Conservation (phyloP, 64 coral and sea anemone species). For the Cladopsammia gracilis region DNA sequence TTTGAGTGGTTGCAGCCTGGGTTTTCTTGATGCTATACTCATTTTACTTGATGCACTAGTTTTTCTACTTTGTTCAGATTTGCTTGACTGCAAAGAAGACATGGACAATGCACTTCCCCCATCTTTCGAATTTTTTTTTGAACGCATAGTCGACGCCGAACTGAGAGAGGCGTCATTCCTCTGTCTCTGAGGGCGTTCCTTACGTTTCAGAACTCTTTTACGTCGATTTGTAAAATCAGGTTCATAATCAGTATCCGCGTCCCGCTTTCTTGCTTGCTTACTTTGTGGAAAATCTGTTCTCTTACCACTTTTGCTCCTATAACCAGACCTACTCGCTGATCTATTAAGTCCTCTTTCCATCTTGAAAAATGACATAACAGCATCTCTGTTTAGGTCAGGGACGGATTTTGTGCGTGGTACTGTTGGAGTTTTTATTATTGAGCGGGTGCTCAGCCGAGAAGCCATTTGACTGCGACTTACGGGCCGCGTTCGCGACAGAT, state of each 20-base stretch:
- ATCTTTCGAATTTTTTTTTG: neutral
- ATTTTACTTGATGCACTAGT: constrained; percentile 5
- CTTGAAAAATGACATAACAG: constrained; percentile 1
- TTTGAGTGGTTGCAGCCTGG: neutral
- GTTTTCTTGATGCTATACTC: neutral
- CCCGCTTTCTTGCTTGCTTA: neutral
- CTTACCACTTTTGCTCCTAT: neutral
- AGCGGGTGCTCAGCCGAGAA: constrained; percentile 15
- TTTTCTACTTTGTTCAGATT: neutral
- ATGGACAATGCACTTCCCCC: neutral
- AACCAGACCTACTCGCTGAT: neutral
- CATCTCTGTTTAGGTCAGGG: constrained; percentile 19
- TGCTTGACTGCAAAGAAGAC: constrained; percentile 1
- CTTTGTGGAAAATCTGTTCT: neutral
- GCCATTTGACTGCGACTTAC: constrained; percentile 28
- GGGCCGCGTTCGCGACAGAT: neutral
- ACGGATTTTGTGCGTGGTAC: neutral
- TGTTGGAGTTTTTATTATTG: constrained; percentile 20
- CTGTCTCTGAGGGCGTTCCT: constrained; percentile 15
- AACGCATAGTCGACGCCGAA: neutral
- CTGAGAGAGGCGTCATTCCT: constrained; percentile 9
- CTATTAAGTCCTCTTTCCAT: constrained; percentile 6
- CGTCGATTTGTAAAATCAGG: constrained; percentile 44
- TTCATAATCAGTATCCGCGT: constrained; percentile 3
- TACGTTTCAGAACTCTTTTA: constrained; percentile 53